A percentile compares a stretch with the other conserved stretches of the same genome.
These are phyloP conservation scores for Siniperca scherzeri DNA, from an alignment of 2,797 vertebrate genomes.

Conservation along the genomic window DNA sequence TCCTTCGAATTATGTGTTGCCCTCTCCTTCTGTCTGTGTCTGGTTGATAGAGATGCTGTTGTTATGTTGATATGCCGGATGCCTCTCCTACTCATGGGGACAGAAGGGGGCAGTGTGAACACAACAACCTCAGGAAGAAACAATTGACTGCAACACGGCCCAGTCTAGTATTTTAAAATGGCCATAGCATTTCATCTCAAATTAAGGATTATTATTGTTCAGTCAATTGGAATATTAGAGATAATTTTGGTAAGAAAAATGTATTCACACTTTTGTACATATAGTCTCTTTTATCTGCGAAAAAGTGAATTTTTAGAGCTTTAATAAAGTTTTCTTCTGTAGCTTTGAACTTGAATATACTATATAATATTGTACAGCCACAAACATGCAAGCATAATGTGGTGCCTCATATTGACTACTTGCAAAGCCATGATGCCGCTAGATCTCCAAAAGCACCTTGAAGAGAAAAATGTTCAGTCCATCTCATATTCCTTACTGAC, in stretches of 20 bases:
- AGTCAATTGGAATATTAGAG: not conserved
- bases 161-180: slow-evolving; percentile 11
- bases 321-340: slow-evolving; percentile 9
- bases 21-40: slow-evolving; percentile 39
- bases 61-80: slow-evolving; percentile 56
- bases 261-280: not conserved
- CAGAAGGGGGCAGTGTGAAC: slow-evolving; percentile 83
- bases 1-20: slow-evolving; percentile 18
- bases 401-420: slow-evolving; percentile 31
- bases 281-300: not conserved
- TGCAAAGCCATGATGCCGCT: slow-evolving; percentile 37
- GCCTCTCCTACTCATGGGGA: slow-evolving; percentile 55
- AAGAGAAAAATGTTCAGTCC: slow-evolving; percentile 74
- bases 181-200: slow-evolving; percentile 8
- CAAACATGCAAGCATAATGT: slow-evolving; percentile 21
- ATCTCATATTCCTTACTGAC: slow-evolving; percentile 75
- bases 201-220: not conserved
- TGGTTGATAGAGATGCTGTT: slow-evolving; percentile 68
- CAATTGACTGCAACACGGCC: slow-evolving; percentile 43
- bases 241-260: not conserved
- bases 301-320: not conserved
- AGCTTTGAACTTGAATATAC: slow-evolving; percentile 14
- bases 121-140: slow-evolving; percentile 66
- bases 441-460: slow-evolving; percentile 65
- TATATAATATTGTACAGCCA: not conserved